Conservation (phyloP, 2,888 invertebrate species). For the Endomychus coccineus region DNA sequence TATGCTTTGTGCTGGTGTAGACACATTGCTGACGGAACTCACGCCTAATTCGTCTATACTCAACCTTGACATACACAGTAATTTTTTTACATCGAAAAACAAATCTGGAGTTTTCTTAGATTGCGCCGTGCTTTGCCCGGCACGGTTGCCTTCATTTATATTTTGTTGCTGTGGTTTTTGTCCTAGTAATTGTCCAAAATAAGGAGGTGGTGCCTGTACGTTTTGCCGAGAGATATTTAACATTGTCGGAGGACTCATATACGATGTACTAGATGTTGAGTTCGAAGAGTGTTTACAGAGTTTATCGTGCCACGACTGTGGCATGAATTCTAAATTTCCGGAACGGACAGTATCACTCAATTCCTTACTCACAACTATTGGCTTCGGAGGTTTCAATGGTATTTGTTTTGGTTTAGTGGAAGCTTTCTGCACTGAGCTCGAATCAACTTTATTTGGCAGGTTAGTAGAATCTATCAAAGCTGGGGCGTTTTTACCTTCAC, state of each 20-base stretch:
- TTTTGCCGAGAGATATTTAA: conserved; percentile 12
- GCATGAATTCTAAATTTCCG: no score
- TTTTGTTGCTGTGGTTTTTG: conserved; percentile 31
- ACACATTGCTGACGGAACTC: conserved; percentile 43
- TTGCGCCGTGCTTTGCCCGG: not conserved
- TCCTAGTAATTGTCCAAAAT: conserved; percentile 22
- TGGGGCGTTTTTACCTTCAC: no score
- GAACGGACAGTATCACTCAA: no score
- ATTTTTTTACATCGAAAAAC: conserved; percentile 44
- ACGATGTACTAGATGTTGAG: conserved; percentile 37
- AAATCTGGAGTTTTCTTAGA: conserved; percentile 36
- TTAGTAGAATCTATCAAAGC: no score
- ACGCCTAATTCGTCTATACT: conserved; percentile 46
- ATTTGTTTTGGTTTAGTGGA: no score
- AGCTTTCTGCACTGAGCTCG: no score
- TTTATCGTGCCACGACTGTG: conserved; percentile 31
- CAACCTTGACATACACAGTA: conserved; percentile 47
- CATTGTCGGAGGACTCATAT: conserved; percentile 39
- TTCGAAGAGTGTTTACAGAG: conserved; percentile 32
- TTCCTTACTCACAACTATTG: no score
- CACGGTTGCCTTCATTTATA: conserved; percentile 6
- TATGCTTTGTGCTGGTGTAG: conserved; percentile 46
- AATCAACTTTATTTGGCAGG: no score
- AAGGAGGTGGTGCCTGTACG: conserved; percentile 14
- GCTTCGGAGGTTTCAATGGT: no score